Evolutionary conservation across 2,797 vertebrate species (phyloP), one percentile per base, ranked within the genome.

Genomic region (Holocentrus rufus): DNA sequence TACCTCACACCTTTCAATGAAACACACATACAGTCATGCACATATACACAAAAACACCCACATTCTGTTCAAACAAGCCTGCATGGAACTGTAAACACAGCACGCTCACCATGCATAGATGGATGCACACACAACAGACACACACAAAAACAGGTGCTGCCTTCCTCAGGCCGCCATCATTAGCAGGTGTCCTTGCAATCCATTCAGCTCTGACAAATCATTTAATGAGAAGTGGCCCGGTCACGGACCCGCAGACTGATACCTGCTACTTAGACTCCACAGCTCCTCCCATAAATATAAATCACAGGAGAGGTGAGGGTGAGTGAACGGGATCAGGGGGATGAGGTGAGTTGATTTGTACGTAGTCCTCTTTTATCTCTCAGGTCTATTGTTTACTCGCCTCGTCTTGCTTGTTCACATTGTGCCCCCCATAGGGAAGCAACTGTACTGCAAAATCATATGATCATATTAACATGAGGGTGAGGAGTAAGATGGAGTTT

Each of bases 131-230:
- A 14, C 11, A 39, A 42, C 11, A 10, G 1, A 59, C 6, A 23
- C 34, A 46, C 27, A 31, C 55, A 13, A 20, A n/a, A 42, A 42
- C 39, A 14, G 14, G 39, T 2, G 13, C 39, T 42, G 39, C 14
- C 52, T 25, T 14, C 13, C 23, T 15, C 2, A 66, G 73, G 69
- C 78, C 69, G 60, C 66, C 49, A 59, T 79, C 73, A 83, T 87
- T 84, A 74, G 68, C 65, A 67, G 49, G 49, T 56, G 50, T 63
- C 58, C 67, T 49, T 81, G 76, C 77, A 79, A 65, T 80, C 76
- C 72, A 84, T 83, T 87, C 84, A 66, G 73, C 65, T 76, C 69
- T 68, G 72, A 77, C 85, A 88, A 89, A 90, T 87, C 65, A 88
- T 79, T 85, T 89, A 89, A 85, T 88, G 76, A 65, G 68, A 61